phyloP scores from a whole-genome alignment of 2,113 vertebrate species.

The Oreotrochilus melanogaster region DNA sequence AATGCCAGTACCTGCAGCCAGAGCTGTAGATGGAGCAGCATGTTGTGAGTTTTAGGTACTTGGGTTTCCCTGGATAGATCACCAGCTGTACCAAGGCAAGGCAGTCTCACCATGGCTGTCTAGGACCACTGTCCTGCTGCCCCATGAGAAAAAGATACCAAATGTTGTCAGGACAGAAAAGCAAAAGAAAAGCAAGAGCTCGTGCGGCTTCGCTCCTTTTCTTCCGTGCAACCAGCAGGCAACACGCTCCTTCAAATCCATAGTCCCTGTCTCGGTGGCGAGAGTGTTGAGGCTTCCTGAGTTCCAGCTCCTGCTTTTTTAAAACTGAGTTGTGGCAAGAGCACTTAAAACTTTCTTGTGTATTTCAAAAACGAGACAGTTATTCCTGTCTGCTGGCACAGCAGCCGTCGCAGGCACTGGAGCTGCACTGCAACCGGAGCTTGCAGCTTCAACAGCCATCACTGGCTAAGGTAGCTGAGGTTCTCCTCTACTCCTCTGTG shows the following conservation, averaged over 20 bases:
- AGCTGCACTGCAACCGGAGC: background rate
- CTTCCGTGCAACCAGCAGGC: background rate
- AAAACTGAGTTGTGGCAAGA: background rate
- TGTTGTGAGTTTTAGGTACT: background rate
- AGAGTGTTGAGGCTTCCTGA: background rate
- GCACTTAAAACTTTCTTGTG: background rate
- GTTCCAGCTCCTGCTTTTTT: background rate
- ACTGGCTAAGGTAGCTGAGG: background rate
- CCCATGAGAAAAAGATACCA: background rate
- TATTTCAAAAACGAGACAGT: background rate
- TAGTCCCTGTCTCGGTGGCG: background rate
- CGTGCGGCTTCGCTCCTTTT: background rate
- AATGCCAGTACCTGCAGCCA: accelerated
- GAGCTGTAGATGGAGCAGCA: accelerated
- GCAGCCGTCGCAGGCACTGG: background rate
- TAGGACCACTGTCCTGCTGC: background rate
- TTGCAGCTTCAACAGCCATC: background rate
- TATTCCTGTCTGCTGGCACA: background rate
- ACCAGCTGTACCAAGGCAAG: background rate
- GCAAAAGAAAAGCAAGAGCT: background rate
- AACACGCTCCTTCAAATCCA: accelerated
- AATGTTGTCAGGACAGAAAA: background rate
- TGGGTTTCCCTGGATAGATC: background rate
- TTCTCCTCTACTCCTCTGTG: background rate
- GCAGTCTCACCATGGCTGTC: background rate